phyloP scores from a whole-genome alignment of 2,797 vertebrate genomes.

The Microctenopoma stevenorrisi region DNA sequence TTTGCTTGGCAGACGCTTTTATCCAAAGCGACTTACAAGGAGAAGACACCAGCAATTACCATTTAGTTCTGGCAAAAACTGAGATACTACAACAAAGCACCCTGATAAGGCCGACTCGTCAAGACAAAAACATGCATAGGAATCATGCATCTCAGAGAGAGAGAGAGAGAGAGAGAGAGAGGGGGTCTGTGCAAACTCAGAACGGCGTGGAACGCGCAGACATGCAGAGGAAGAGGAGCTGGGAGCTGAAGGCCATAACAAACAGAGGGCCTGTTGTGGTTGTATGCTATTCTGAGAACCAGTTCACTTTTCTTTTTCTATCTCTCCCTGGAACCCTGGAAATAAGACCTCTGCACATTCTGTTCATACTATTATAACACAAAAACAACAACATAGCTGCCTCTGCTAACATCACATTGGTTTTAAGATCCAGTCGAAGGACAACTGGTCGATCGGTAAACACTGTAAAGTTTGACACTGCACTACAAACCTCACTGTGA shows the following conservation, averaged over 20 bases:
- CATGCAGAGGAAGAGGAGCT: slow-evolving; percentile 31
- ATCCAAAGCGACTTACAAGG: no score
- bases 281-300: slow-evolving; percentile 67
- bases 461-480: not conserved
- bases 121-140: no score
- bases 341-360: slow-evolving; percentile 28
- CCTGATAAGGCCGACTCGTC: no score
- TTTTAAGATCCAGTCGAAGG: not conserved
- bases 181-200: slow-evolving; percentile 32
- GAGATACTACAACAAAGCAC: no score
- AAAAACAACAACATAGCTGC: slow-evolving; percentile 7
- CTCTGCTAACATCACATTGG: slow-evolving; percentile 16
- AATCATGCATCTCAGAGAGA: no score
- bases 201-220: slow-evolving; percentile 49
- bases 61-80: no score
- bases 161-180: not conserved
- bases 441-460: not conserved
- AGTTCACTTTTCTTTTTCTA: slow-evolving; percentile 38
- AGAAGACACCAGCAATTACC: no score
- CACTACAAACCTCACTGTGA: not conserved
- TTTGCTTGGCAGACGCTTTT: no score
- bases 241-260: slow-evolving; percentile 53
- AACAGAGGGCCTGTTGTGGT: slow-evolving; percentile 61
- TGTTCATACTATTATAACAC: slow-evolving; percentile 25
- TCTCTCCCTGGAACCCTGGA: slow-evolving; percentile 33